phyloP scores from a whole-genome alignment of 2,113 vertebrate genomes.

The Copsychus sechellarum region DNA sequence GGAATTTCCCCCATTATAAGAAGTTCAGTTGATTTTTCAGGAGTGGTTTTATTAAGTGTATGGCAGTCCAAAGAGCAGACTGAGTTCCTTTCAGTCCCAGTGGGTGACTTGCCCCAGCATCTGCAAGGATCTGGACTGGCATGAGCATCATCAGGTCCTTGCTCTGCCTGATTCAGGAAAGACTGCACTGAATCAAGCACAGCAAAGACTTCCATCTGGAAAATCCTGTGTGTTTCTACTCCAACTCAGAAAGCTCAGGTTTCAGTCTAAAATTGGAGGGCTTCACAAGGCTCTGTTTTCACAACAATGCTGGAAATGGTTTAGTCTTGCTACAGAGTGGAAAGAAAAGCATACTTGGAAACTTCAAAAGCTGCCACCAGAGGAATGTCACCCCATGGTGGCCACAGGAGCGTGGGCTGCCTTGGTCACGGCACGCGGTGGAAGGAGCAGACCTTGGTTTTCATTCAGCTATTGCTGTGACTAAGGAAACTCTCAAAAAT shows the following conservation, averaged over 20 bases:
- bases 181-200: neutral
- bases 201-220: neutral
- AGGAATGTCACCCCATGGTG: neutral
- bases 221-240: neutral
- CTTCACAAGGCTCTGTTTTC: slow-evolving; percentile 5
- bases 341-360: slow-evolving; percentile 26
- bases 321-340: slow-evolving; percentile 10
- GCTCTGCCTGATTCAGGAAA: neutral
- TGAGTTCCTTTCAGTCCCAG: neutral
- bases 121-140: neutral
- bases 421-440: neutral
- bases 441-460: neutral
- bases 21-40: neutral
- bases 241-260: neutral
- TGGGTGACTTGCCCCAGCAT: neutral
- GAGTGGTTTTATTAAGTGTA: neutral
- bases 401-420: neutral
- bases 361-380: neutral
- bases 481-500: slow-evolving; percentile 4
- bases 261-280: neutral
- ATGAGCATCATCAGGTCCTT: neutral
- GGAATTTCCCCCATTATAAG: neutral
- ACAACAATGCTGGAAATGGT: slow-evolving; percentile 26
- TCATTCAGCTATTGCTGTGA: neutral
- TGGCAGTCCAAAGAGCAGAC: neutral